A percentile compares a stretch with the other conserved stretches of the same genome.
These are phyloP conservation scores for Acanthis flammea DNA, from an alignment of 2,797 vertebrate species.

Conservation along the genomic window DNA sequence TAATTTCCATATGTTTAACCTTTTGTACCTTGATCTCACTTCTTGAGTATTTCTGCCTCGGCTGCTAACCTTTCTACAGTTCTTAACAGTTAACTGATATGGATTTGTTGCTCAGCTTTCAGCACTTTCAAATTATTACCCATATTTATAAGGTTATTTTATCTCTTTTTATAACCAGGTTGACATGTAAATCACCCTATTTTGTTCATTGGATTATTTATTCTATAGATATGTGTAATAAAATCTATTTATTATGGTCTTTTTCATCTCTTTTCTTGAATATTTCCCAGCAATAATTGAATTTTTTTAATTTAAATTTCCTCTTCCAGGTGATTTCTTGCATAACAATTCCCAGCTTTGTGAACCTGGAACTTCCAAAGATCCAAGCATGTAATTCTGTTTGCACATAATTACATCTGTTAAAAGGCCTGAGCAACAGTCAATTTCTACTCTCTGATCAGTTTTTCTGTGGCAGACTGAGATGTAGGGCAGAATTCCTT, in stretches of 20 bases:
- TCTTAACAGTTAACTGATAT: neutral
- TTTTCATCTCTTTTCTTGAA: neutral
- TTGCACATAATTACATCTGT: constrained; percentile 1
- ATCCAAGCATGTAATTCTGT: neutral
- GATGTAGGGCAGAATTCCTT: neutral
- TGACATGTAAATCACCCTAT: neutral
- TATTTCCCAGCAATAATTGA: neutral
- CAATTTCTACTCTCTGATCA: neutral
- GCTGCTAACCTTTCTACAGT: neutral
- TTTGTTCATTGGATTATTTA: neutral
- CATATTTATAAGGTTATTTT: neutral
- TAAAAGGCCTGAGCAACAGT: neutral
- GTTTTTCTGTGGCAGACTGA: neutral
- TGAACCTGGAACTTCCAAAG: neutral
- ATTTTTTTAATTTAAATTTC: neutral
- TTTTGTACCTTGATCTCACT: neutral
- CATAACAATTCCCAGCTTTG: neutral
- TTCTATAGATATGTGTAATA: neutral
- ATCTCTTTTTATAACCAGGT: neutral
- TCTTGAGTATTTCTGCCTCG: neutral
- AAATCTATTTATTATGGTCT: neutral
- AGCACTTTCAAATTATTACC: neutral
- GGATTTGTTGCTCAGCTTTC: neutral
- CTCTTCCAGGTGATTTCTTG: neutral
- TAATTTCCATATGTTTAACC: constrained; percentile 25